phyloP scores from a whole-genome alignment of 92 coral and sea anemone species.

The Actinernus sp. region DNA sequence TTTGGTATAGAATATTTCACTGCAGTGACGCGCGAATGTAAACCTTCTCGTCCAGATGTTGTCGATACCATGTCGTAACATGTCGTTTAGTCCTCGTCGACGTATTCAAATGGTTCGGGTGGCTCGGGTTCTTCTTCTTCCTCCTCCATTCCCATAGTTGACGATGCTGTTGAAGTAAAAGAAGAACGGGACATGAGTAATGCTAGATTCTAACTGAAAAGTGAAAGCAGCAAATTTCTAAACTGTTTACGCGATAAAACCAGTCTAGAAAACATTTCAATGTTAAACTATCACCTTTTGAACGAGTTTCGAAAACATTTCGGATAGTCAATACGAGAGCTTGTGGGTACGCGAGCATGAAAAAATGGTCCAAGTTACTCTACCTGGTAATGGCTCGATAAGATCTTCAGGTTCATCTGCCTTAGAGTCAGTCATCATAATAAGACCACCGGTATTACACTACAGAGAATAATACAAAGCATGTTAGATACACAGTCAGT shows the following conservation, averaged over 20 bases:
- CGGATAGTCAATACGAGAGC: no score
- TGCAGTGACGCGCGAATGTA: no score
- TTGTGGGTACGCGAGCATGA: no score
- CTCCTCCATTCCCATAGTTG: slow-evolving; percentile 88
- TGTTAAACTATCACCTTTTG: no score
- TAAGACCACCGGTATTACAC: slow-evolving; percentile 91
- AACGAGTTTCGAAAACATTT: no score
- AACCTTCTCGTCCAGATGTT: no score
- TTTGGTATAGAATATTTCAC: no score
- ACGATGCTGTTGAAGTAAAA: slow-evolving; percentile 41
- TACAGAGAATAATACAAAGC: slow-evolving; percentile 4
- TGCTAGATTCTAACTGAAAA: neutral
- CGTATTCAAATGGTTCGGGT: slow-evolving; percentile 96
- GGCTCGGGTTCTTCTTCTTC: slow-evolving; percentile 98
- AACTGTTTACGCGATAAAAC: no score
- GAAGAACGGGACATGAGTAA: neutral
- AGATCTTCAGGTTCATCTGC: slow-evolving; percentile 97
- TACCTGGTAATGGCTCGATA: slow-evolving; percentile 98
- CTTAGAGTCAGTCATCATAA: slow-evolving; percentile 96
- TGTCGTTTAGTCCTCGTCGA: slow-evolving; percentile 89
- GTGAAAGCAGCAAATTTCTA: neutral
- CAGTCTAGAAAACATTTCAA: no score
- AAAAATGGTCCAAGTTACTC: no score
- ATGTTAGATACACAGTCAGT: neutral
- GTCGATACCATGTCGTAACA: no score